Conservation (phyloP, 2,888 invertebrate genomes). For the Sisyra nigra region DNA sequence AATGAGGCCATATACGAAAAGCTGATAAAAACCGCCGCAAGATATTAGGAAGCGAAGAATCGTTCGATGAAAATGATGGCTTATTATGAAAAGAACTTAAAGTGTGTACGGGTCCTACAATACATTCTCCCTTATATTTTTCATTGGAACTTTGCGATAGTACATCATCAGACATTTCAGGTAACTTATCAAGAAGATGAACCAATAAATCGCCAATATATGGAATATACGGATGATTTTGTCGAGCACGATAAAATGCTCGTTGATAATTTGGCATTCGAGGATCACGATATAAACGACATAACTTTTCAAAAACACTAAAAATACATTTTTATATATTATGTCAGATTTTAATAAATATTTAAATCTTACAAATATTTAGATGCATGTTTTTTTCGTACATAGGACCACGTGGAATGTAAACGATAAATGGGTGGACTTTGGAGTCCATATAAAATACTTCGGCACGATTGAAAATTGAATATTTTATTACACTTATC, state of each 20-base stretch:
- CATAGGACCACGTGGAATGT: conserved; percentile 31
- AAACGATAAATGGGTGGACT: conserved; percentile 33
- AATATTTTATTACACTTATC: conserved; percentile 32
- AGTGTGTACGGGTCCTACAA: background rate
- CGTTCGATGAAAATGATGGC: conserved; percentile 1
- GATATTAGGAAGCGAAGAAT: conserved; percentile 2
- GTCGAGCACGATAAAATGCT: conserved; percentile 25
- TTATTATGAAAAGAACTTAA: conserved; percentile 1
- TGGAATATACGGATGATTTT: conserved; percentile 28
- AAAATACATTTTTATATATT: conserved; percentile 11
- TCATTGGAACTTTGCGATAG: background rate
- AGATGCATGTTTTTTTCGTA: conserved; percentile 31
- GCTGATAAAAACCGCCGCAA: conserved; percentile 4
- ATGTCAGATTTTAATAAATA: background rate
- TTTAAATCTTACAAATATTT: conserved; percentile 27
- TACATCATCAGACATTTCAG: conserved; percentile 12
- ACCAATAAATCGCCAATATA: conserved; percentile 30
- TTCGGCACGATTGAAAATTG: conserved; percentile 35
- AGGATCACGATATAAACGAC: conserved; percentile 29
- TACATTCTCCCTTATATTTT: background rate
- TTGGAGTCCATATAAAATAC: conserved; percentile 33
- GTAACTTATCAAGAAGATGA: conserved; percentile 25
- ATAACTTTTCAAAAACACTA: conserved; percentile 30
- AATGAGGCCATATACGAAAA: background rate
- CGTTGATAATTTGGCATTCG: conserved; percentile 24